Evolutionary conservation across 2,888 invertebrate species (phyloP).

Genomic region (Phalera bucephala): DNA sequence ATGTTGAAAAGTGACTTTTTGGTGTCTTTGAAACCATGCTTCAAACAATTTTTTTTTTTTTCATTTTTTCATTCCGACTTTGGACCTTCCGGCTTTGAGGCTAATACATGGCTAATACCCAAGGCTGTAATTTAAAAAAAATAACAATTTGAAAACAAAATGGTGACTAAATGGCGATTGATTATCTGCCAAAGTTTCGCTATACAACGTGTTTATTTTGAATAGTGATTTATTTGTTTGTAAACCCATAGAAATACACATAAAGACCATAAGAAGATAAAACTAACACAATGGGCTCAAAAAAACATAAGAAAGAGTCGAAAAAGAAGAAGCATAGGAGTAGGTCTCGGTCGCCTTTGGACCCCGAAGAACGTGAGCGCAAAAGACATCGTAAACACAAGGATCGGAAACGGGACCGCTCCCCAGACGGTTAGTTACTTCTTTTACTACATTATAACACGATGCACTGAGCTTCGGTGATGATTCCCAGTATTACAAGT

Average conservation of each 20-base stretch:
- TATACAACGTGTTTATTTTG: slow-evolving; percentile 14
- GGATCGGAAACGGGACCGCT: slow-evolving; percentile 76
- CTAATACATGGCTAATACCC: no score
- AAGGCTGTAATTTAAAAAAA: no score
- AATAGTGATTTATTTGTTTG: slow-evolving; percentile 8
- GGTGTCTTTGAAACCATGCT: no score
- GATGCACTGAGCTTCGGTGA: slow-evolving; percentile 47
- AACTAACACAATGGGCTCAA: slow-evolving; percentile 84
- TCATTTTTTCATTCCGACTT: no score
- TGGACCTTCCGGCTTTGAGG: no score
- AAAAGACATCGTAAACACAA: slow-evolving; percentile 82
- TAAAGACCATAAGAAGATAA: no score
- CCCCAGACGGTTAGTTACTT: slow-evolving; percentile 82
- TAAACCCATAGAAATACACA: no score
- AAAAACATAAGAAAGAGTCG: slow-evolving; percentile 87
- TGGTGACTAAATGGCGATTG: slow-evolving; percentile 10
- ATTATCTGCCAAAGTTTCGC: slow-evolving; percentile 2
- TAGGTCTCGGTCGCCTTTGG: slow-evolving; percentile 82
- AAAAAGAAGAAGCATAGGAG: slow-evolving; percentile 86
- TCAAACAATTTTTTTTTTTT: no score
- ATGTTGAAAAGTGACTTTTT: no score
- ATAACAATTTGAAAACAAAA: no score
- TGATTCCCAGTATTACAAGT: slow-evolving; percentile 45
- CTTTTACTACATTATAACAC: slow-evolving; percentile 23
- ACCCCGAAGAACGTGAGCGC: slow-evolving; percentile 81